Conservation (phyloP, 2,888 invertebrate genomes). For the Drosophila ezoana region DNA sequence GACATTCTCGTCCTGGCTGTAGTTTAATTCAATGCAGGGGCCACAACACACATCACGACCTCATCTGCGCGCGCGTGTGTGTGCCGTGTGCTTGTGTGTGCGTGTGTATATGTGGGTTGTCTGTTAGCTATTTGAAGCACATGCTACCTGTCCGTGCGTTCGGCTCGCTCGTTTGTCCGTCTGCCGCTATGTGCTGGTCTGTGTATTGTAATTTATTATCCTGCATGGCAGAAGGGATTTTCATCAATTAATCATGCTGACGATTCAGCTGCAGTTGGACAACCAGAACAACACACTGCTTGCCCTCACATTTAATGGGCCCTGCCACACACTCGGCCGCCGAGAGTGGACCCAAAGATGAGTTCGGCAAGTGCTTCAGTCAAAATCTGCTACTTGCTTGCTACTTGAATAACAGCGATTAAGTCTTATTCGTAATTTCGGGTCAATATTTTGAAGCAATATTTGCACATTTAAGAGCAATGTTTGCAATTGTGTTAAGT, state of each 20-base stretch:
- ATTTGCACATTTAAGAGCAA: slow-evolving; percentile 3
- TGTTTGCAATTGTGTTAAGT: background rate
- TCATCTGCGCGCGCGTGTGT: slow-evolving; percentile 33
- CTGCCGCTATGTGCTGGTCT: slow-evolving; percentile 21
- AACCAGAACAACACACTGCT: slow-evolving; percentile 52
- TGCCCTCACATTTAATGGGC: slow-evolving; percentile 47
- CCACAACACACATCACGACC: slow-evolving; percentile 38
- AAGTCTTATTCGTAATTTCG: slow-evolving; percentile 14
- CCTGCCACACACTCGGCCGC: slow-evolving; percentile 17
- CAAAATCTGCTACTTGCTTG: slow-evolving; percentile 26
- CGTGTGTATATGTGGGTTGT: slow-evolving; percentile 10
- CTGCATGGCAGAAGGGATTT: slow-evolving; percentile 80
- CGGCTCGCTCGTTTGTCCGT: slow-evolving; percentile 10
- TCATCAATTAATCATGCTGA: slow-evolving; percentile 80
- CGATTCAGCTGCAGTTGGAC: slow-evolving; percentile 73
- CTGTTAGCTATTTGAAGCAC: slow-evolving; percentile 66
- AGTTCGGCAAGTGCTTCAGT: slow-evolving; percentile 5
- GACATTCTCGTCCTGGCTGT: slow-evolving; percentile 42
- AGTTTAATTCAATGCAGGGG: slow-evolving; percentile 67
- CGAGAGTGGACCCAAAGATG: slow-evolving; percentile 32
- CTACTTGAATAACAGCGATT: slow-evolving; percentile 24
- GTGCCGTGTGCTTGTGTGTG: slow-evolving; percentile 2
- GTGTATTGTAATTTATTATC: slow-evolving; percentile 77
- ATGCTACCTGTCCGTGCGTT: slow-evolving; percentile 64
- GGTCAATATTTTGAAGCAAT: slow-evolving; percentile 2